Percentiles rank a stretch among this genome's conserved stretches.
Evolutionary conservation across 2,888 invertebrate species (phyloP).

Genomic region (Lasioglossum pauxillum): DNA sequence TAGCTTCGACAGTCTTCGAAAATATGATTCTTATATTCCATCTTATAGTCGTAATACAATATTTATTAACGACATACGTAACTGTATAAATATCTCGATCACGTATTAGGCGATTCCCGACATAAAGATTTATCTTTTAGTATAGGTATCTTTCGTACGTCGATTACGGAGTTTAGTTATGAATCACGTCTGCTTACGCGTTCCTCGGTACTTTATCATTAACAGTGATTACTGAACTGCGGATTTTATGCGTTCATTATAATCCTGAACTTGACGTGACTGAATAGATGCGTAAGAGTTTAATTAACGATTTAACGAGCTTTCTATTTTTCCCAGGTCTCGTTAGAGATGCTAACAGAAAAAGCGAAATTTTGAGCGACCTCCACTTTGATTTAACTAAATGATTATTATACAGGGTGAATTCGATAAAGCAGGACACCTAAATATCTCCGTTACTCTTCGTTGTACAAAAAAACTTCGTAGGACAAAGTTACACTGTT

Average conservation of each 20-base stretch:
- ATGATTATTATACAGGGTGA: too few species aligned
- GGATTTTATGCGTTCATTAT: not conserved
- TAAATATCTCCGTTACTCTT: too few species aligned
- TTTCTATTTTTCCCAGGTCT: too few species aligned
- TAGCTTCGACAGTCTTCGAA: not conserved
- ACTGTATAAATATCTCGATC: not conserved
- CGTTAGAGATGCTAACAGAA: not conserved
- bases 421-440: too few species aligned
- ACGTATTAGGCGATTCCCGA: not conserved
- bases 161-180: not conserved
- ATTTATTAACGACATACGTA: not conserved
- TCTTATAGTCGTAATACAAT: not conserved
- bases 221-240: not conserved
- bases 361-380: not conserved
- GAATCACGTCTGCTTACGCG: slow-evolving; percentile 4
- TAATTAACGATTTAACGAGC: not conserved
- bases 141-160: not conserved
- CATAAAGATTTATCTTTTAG: not conserved
- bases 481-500: too few species aligned
- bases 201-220: not conserved
- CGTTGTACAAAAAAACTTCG: too few species aligned
- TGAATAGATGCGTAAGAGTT: not conserved
- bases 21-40: not conserved
- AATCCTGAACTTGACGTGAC: not conserved
- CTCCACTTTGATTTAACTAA: too few species aligned